phyloP scores from a whole-genome alignment of 2,113 vertebrate genomes.

The Eidolon helvum region DNA sequence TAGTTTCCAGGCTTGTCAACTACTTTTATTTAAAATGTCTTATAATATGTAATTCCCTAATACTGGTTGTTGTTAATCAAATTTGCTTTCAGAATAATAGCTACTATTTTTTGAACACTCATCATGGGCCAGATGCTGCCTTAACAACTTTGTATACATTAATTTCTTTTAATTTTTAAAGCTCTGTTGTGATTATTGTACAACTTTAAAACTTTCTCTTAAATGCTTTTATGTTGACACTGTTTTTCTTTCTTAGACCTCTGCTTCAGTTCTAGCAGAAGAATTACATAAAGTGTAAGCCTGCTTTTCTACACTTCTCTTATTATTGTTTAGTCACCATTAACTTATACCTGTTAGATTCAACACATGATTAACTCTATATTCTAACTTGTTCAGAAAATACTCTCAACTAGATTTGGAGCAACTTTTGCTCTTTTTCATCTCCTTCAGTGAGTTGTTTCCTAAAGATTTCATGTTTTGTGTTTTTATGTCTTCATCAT shows the following conservation, averaged over 20 bases:
- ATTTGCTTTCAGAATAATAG: conserved; percentile 41
- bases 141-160: conserved; percentile 27
- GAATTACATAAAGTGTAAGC: conserved; percentile 98
- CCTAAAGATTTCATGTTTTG: background rate
- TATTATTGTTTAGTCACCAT: conserved; percentile 29
- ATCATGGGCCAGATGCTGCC: background rate
- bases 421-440: background rate
- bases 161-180: conserved; percentile 49
- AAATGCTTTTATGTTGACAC: conserved; percentile 65
- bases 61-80: conserved; percentile 36
- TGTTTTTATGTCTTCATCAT: conserved; percentile 26
- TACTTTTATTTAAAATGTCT: conserved; percentile 38
- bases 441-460: background rate
- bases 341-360: conserved; percentile 39
- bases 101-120: conserved; percentile 6
- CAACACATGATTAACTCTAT: background rate
- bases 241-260: conserved; percentile 76
- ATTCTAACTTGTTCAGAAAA: conserved; percentile 36
- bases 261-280: conserved; percentile 92
- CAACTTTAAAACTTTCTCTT: conserved; percentile 41
- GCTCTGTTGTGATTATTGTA: conserved; percentile 17
- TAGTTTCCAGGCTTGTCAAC: background rate
- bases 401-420: conserved; percentile 30
- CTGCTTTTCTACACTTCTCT: conserved; percentile 63
- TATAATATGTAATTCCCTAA: background rate